phyloP scores from a whole-genome alignment of 2,113 vertebrate genomes.

The Phocoena sinus region DNA sequence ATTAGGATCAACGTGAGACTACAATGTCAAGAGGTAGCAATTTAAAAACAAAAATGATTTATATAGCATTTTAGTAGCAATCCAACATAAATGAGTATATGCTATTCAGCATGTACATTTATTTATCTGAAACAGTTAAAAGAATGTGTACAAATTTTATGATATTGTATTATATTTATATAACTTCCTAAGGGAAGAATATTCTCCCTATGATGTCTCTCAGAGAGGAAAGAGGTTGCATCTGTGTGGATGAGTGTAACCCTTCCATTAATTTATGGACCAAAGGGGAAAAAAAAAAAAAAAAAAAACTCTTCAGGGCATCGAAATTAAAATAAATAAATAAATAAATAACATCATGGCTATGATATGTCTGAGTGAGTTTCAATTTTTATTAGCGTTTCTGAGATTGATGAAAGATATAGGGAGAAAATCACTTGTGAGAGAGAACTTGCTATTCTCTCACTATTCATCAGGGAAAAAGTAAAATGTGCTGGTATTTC shows the following conservation, averaged over 20 bases:
- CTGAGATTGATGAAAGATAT: constrained; percentile 20
- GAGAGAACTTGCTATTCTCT: background rate
- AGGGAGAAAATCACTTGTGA: background rate
- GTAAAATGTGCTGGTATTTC: constrained; percentile 23
- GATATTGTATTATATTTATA: background rate
- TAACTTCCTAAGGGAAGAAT: background rate
- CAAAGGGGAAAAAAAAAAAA: background rate
- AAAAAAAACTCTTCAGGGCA: background rate
- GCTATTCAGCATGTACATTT: background rate
- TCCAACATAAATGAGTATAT: background rate
- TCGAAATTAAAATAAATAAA: background rate
- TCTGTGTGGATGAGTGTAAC: background rate
- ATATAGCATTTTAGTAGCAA: background rate
- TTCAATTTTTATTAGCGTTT: constrained; percentile 54
- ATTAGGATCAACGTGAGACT: background rate
- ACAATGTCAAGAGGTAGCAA: background rate
- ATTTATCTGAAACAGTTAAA: constrained; percentile 24
- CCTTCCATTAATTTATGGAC: background rate
- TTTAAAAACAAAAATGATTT: background rate
- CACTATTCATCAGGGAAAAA: constrained; percentile 1
- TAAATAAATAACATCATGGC: background rate
- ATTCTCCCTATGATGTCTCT: background rate
- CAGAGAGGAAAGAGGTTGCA: background rate
- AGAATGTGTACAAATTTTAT: background rate
- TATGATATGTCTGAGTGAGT: background rate